Base-by-base conservation (phyloP, 2,888 invertebrate species). In the Aricia artaxerxes region DNA sequence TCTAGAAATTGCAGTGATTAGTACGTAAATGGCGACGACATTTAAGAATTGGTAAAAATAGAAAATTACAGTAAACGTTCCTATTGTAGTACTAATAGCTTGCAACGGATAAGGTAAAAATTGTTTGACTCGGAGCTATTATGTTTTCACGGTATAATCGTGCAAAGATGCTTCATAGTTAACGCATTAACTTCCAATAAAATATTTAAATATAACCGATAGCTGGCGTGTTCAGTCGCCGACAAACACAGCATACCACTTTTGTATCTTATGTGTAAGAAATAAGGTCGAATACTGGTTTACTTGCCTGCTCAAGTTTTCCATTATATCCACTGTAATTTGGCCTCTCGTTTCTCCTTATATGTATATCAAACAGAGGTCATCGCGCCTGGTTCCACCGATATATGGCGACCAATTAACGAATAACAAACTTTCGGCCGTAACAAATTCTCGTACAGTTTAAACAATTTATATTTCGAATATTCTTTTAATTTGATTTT, bases 381-480 rank as follows among this genome's bases (percentile, higher is more conserved):
- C 76, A 79, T 44, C 38, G 24, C 6, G 64, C 78, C 38, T 79
- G 80, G 79, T 31, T 84, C 81, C 81, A 81, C 82, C 83, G 80
- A 83, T 88, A 85, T 89, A 89, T 89, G 87, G 89, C 87, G 91
- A 92, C 90, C 92, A 93, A 93, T 93, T 93, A 93, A 88, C 86
- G 88, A 88, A 89, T 91, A 92, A 92, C 92, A 91, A 93, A 92
- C 91, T 91, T 88, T 88, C 83, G 85, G 87, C 91, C 92, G 91
- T 92, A 89, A 89, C 93, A 85, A 93, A 93, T 92, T 86, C 89
- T 93, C 93, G 90, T 93, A 93, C 92, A 93, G 93, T 93, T 92
- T 92, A 91, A 93, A 93, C 93, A 92, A 93, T 93, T 93, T 89
- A 87, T 89, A 87, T 90, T 90, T 91, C 84, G 86, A 89, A 90